Evolutionary conservation across 2,797 vertebrate genomes (phyloP), one percentile per base, ranked within the genome.

Genomic region (Ptychadena robeensis): DNA sequence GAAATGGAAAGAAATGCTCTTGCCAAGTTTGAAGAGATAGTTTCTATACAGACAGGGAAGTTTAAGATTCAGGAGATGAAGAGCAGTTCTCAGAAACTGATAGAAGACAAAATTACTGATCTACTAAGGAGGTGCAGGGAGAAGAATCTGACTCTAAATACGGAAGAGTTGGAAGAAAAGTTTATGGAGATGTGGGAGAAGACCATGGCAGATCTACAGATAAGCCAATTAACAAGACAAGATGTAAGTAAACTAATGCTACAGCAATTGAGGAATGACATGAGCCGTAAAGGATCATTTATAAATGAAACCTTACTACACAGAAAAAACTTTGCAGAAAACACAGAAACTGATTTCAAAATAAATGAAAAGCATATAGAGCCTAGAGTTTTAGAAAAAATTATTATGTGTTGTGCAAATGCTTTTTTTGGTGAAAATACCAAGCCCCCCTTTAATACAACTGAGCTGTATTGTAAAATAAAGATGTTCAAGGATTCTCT

Each of bases 131-230:
- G 74, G 25, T 90, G 89, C 67, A 91, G 83, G 57, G 85, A 86
- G 27, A 89, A 67, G 27, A 87, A 90, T 3, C 44, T 8, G 8
- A 5, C 53, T 15, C 61, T 90, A 35, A 79, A 87, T 73, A 89
- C 92, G 65, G 27, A 73, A 38, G 87, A 91, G 37, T 85, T 94
- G 25, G 86, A 93, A 64, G 68, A 87, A 8, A 91, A 93, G 79
- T 94, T 94, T 91, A 90, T 90, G 30, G 77, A 27, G 37, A 67
- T 91, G 72, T 94, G 93, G 93, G 88, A 69, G 72, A 87, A 88
- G 37, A 86, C 86, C 0, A 80, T 93, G 61, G 90, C 88, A 2
- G 89, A 86, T 59, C 31, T 73, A 32, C 71, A 53, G 15, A 32
- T 53, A 14, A 3, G 40, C 2, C 12, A 15, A 15, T 27, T 91